Evolutionary conservation across 2,113 vertebrate genomes (phyloP).

Genomic region (Gulo gulo): DNA sequence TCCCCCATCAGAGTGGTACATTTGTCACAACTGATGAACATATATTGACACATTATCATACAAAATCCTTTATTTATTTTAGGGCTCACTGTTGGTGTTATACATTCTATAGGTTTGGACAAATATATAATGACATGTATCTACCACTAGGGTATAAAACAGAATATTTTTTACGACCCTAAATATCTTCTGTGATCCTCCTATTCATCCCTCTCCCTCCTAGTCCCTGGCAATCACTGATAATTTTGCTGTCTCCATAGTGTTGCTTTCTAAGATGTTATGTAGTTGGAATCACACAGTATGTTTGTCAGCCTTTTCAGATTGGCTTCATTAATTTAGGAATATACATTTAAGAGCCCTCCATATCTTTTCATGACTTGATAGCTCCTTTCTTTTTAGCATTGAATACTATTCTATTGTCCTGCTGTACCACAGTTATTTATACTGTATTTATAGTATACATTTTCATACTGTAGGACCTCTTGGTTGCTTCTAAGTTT

Average conservation of each 20-base stretch:
- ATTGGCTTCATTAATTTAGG: background rate
- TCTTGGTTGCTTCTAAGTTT: background rate
- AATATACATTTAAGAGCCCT: background rate
- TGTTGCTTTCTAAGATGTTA: background rate
- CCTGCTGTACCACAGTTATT: background rate
- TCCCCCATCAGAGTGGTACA: background rate
- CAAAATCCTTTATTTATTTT: background rate
- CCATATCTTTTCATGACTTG: background rate
- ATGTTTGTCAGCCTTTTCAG: background rate
- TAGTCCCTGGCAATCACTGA: background rate
- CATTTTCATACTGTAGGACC: background rate
- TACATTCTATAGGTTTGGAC: background rate
- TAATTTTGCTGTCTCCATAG: background rate
- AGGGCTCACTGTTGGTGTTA: background rate
- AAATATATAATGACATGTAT: background rate
- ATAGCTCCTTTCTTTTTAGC: background rate
- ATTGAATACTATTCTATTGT: background rate
- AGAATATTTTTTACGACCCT: background rate
- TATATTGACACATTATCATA: background rate
- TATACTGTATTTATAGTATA: no score
- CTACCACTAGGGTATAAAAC: background rate
- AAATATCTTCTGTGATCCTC: background rate
- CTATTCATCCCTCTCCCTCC: background rate
- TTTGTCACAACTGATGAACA: background rate
- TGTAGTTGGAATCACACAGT: background rate